A percentile compares a stretch with the other conserved stretches of the same genome.
These are phyloP conservation scores for Clitarchus hookeri DNA, from an alignment of 2,888 invertebrate genomes.

Conservation along the genomic window DNA sequence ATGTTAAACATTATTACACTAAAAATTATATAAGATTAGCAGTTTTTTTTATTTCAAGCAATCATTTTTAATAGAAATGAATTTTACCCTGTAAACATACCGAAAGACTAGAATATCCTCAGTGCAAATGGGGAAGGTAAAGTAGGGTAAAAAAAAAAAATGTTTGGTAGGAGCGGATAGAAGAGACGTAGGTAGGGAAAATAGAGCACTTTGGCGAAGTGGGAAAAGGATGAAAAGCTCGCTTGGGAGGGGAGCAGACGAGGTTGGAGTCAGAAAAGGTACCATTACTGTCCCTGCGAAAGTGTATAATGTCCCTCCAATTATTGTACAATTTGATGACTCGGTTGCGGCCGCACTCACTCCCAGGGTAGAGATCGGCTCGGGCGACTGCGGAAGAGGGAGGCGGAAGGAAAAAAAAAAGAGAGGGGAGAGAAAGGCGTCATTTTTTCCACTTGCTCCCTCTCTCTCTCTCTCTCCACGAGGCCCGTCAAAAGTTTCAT, in stretches of 20 bases:
- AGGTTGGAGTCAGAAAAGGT: conserved; percentile 23
- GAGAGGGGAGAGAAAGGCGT: conserved; percentile 17
- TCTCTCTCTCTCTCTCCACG: not conserved
- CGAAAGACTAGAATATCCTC: not conserved
- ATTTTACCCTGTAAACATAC: not conserved
- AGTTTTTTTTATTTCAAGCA: not conserved
- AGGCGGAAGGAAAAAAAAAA: not conserved
- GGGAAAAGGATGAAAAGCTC: conserved; percentile 11
- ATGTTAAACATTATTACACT: not conserved
- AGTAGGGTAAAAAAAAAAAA: not conserved
- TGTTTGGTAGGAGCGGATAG: not conserved
- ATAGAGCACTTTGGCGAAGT: conserved; percentile 18
- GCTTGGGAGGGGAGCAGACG: not conserved
- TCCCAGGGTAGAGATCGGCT: not conserved
- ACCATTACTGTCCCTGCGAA: conserved; percentile 26
- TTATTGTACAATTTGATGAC: conserved; percentile 27
- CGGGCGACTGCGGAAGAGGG: not conserved
- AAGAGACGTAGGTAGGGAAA: not conserved
- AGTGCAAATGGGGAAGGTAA: not conserved
- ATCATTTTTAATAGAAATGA: not conserved
- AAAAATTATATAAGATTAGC: not conserved
- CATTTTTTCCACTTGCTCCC: conserved; percentile 10
- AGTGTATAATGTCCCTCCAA: conserved; percentile 27
- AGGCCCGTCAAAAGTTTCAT: conserved; percentile 11
- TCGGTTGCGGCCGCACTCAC: conserved; percentile 16